These are phyloP conservation scores for Petrocephalus sullivani DNA, from an alignment of 2,797 vertebrate genomes.

Conservation along the genomic window DNA sequence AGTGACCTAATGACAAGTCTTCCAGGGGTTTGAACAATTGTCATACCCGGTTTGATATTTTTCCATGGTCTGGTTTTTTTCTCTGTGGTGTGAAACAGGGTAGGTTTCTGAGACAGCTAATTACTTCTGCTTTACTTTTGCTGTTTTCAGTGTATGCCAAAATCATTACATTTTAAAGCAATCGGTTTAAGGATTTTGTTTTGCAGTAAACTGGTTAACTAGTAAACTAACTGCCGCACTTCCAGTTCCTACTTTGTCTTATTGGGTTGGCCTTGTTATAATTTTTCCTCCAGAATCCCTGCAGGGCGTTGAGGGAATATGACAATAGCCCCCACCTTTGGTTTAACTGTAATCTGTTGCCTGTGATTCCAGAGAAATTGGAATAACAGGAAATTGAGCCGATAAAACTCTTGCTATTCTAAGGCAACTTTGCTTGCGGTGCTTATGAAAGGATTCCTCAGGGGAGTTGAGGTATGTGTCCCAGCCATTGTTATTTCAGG, in stretches of 20 bases:
- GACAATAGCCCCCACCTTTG: background rate
- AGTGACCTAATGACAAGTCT: background rate
- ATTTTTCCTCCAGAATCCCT: background rate
- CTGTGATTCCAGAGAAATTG: background rate
- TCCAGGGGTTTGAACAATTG: background rate
- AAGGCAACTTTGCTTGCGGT: background rate
- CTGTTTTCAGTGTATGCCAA: background rate
- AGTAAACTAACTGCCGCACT: background rate
- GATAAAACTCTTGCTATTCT: background rate
- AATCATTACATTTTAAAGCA: background rate
- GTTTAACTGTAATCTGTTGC: background rate
- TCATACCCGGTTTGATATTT: background rate
- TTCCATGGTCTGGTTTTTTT: background rate
- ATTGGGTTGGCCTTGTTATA: background rate
- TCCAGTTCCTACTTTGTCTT: background rate
- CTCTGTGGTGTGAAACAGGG: background rate
- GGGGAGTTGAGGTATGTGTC: background rate
- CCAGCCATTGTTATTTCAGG: slow-evolving; percentile 8
- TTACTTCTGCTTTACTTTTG: background rate
- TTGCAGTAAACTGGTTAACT: background rate
- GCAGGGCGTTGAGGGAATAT: background rate
- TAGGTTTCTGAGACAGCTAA: background rate
- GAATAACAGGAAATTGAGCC: slow-evolving; percentile 30
- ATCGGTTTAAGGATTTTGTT: background rate
- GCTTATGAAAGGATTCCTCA: background rate